Conservation (phyloP, 2,888 invertebrate species). For the Temnothorax unifasciatus region DNA sequence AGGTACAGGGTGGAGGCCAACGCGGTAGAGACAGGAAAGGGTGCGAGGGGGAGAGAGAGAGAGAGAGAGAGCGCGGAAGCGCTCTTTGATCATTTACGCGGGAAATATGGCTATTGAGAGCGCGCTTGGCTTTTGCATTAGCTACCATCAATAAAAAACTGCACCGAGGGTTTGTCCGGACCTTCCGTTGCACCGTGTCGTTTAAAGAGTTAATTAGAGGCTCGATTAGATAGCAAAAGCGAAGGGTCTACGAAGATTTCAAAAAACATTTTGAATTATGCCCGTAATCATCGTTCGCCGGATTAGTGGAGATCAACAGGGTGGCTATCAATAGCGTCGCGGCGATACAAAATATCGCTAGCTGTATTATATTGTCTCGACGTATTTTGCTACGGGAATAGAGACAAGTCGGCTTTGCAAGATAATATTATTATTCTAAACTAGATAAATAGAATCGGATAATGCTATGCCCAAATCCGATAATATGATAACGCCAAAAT, state of each 20-base stretch:
- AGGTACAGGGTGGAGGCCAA: constrained; percentile 31
- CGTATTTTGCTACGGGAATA: neutral
- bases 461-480: neutral
- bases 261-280: constrained; percentile 57
- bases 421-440: constrained; percentile 2
- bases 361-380: neutral
- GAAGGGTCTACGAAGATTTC: constrained; percentile 48
- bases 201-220: constrained; percentile 74
- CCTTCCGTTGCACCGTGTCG: constrained; percentile 46
- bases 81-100: constrained; percentile 78
- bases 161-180: constrained; percentile 24
- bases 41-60: constrained; percentile 17
- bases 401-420: neutral
- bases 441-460: neutral
- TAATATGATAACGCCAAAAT: neutral
- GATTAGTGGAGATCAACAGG: constrained; percentile 13
- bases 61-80: constrained; percentile 36
- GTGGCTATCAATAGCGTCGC: constrained; percentile 14
- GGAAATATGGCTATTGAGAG: constrained; percentile 79
- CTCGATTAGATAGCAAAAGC: constrained; percentile 53
- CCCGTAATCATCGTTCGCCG: neutral
- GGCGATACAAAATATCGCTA: neutral
- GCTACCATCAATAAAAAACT: constrained; percentile 73
- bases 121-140: constrained; percentile 72
- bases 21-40: constrained; percentile 23